phyloP scores from a whole-genome alignment of 2,113 vertebrate species.

The Strix uralensis region DNA sequence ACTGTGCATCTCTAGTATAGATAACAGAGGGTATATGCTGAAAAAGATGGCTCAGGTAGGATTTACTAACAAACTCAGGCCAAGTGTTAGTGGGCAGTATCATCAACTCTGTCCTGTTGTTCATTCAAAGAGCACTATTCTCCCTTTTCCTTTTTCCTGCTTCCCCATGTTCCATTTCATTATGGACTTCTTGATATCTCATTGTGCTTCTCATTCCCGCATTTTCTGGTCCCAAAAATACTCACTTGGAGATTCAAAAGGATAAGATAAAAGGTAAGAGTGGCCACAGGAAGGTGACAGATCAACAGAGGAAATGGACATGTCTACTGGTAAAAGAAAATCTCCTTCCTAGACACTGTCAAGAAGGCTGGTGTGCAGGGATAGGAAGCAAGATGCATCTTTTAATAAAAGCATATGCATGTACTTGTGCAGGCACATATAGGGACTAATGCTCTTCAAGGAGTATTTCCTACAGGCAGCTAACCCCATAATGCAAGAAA shows the following conservation, averaged over 20 bases:
- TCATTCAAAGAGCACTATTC: background rate
- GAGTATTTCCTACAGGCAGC: background rate
- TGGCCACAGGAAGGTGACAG: background rate
- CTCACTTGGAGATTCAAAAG: background rate
- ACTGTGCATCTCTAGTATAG: background rate
- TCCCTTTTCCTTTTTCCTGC: background rate
- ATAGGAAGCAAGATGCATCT: background rate
- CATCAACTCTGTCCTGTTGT: background rate
- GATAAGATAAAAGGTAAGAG: background rate
- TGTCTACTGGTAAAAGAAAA: background rate
- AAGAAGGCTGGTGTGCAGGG: background rate
- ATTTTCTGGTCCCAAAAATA: background rate
- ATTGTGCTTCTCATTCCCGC: background rate
- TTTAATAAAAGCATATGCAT: background rate
- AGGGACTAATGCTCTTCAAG: background rate
- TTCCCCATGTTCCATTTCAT: background rate
- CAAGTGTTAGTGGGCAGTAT: background rate
- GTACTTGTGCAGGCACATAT: accelerated
- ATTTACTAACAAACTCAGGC: background rate
- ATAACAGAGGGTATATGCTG: background rate
- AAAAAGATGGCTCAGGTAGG: background rate
- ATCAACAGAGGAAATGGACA: background rate
- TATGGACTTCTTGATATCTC: background rate
- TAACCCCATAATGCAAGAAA: background rate
- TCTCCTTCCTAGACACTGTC: background rate